These are phyloP conservation scores for Bradypus variegatus DNA, from an alignment of 2,797 vertebrate genomes.

Conservation along the genomic window DNA sequence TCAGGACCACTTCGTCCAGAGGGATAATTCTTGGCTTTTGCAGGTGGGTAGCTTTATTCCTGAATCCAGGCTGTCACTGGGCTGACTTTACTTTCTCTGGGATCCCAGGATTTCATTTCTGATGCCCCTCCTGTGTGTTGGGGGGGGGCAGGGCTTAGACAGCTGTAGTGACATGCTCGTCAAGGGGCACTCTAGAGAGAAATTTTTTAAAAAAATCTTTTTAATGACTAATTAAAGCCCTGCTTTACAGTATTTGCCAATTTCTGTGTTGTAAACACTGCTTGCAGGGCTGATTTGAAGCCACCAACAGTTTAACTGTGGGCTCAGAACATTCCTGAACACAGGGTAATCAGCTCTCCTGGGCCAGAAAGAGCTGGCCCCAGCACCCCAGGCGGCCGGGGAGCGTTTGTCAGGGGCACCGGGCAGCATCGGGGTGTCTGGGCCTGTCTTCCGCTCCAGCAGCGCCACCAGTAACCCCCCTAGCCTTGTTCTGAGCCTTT, in stretches of 20 bases:
- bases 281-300: background rate
- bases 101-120: slow-evolving; percentile 17
- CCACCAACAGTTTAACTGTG: background rate
- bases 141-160: background rate
- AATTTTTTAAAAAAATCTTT: background rate
- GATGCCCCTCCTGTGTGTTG: background rate
- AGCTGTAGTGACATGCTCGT: background rate
- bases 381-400: background rate
- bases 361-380: background rate
- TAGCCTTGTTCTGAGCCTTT: background rate
- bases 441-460: background rate
- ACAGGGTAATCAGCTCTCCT: background rate
- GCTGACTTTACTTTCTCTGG: background rate
- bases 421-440: background rate
- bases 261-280: background rate
- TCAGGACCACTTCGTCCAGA: background rate
- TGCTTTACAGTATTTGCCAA: background rate
- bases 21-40: background rate
- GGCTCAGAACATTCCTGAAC: background rate
- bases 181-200: background rate
- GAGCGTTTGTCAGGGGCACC: background rate
- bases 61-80: background rate
- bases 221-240: background rate
- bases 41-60: background rate
- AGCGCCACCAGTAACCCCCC: background rate